Conservation (phyloP, 2,797 vertebrate genomes). For the Notolepis coatsorum region DNA sequence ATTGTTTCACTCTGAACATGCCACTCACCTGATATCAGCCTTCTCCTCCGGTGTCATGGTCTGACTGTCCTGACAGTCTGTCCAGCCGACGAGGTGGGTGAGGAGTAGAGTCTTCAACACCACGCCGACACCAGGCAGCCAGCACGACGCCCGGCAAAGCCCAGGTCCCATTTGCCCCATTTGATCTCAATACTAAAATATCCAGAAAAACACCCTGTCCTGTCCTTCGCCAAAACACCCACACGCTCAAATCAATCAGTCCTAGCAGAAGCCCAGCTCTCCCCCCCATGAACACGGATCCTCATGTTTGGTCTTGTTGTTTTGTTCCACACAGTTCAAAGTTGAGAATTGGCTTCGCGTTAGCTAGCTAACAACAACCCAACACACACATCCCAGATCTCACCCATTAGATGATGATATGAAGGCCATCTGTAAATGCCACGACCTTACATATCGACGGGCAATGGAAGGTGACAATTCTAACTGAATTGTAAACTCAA, state of each 20-base stretch:
- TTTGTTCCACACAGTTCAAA: background rate
- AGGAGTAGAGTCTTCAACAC: slow-evolving; percentile 64
- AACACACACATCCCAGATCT: slow-evolving; percentile 32
- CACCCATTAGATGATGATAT: background rate
- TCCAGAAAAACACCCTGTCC: slow-evolving; percentile 25
- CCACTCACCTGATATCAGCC: slow-evolving; percentile 75
- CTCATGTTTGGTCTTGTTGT: slow-evolving; percentile 12
- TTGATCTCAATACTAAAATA: slow-evolving; percentile 16
- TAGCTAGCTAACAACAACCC: slow-evolving; percentile 45
- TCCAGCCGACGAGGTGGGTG: slow-evolving; percentile 59
- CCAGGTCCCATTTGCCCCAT: slow-evolving; percentile 23
- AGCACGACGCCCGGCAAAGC: too few species aligned
- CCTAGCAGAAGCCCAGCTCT: slow-evolving; percentile 44
- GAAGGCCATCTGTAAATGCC: slow-evolving; percentile 17
- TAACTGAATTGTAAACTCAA: background rate
- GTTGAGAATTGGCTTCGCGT: slow-evolving; percentile 10
- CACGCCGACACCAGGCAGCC: slow-evolving; percentile 35
- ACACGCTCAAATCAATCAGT: slow-evolving; percentile 53
- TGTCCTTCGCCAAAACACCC: slow-evolving; percentile 39
- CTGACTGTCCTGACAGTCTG: slow-evolving; percentile 70
- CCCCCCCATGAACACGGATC: slow-evolving; percentile 31
- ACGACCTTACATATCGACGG: slow-evolving; percentile 33
- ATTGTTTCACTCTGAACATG: background rate
- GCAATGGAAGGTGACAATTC: too few species aligned
- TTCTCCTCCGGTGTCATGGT: slow-evolving; percentile 82